Base-by-base conservation (phyloP, 1,140 invertebrate genomes). In the Bombus polaris region DNA sequence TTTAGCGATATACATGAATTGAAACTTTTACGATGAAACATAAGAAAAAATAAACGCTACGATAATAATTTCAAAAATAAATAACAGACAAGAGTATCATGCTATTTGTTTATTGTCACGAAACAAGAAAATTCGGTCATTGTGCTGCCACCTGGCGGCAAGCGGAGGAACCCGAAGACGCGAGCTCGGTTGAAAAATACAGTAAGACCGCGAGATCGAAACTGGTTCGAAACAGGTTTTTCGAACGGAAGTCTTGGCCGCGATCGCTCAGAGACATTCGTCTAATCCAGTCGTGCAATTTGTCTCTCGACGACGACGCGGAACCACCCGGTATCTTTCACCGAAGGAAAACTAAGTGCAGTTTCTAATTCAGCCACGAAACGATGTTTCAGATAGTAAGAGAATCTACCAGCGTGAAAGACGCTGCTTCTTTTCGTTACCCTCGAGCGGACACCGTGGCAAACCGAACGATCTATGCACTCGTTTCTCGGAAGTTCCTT, bases 271-370 rank as follows among this genome's bases (percentile, higher is more conserved):
- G 22, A 6, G 68, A 82, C 78, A 85, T 88, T 89, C 80, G 79
- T 86, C 77, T 87, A 83, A 87, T 53, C 71, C 74, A 62, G 39
- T 44, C 66, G 79, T 28, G 87, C 73, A 78, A 88, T 89, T 88
- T 89, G 82, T 89, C 87, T 88, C 65, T 39, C 68, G 82, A 88
- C 84, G 53, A 82, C 88, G 87, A 88, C 62, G 57, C 77, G 77
- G 87, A 88, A 85, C 79, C 68, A 57, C 42, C 76, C 68, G 53
- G 73, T 88, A 80, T 80, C 71, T 81, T 85, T 85, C 57, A 66
- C 75, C 81, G 70, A 57, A 68, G 68, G 10, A 73, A 88, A 88
- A 78, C 87, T 79, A 79, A 88, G 71, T 81, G 73, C 77, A 73
- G 87, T 88, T 88, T 88, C 87, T 89, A 89, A 89, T 89, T 72